Evolutionary conservation across 2,888 invertebrate species (phyloP), one percentile per base, ranked within the genome.

Genomic region (Therioaphis trifolii): DNA sequence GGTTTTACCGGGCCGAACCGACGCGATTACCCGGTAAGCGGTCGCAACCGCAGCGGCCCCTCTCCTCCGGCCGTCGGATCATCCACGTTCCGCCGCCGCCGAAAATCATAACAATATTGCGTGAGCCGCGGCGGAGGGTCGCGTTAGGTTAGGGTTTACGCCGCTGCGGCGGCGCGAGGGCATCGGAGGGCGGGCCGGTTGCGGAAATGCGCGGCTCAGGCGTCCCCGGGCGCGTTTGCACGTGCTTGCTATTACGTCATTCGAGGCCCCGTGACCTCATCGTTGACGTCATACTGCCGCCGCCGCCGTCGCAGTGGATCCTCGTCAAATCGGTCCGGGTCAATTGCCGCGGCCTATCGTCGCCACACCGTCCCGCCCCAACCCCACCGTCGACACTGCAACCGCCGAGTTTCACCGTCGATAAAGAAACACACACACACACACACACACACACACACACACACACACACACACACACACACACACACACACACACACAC

Each of bases 191-290:
- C n/a, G 15, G 18, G 27, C 18, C 2, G 2, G n/a, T n/a, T 46
- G 71, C 12, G 18, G 43, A n/a, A n/a, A n/a, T n/a, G 18, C 24
- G 46, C 43, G 21, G 61, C 27, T 76, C 35, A 58, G 11, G 0
- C 49, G 49, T 55, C 29, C 68, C 40, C 68, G 68, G 78, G 52
- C 35, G 21, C 52, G 40, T 40, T 35, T 21, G 18, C 68, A 24
- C 35, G 68, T 52, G 27, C 3, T 24, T 14, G 52, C 40, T 40
- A n/a, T 68, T 78, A 78, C 78, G 78, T 78, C 78, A 78, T 78
- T 78, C 78, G 52, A 52, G 52, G 78, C 55, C 78, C 68, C 68
- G 68, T 78, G 78, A 78, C 78, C 78, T 78, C 78, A 78, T 78
- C 68, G 24, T 68, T 78, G 78, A 78, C 78, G 78, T 78, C 78